A percentile compares a stretch with the other conserved stretches of the same genome.
Conservation (phyloP, 2,113 vertebrate species). For the Gymnobelideus leadbeateri region DNA sequence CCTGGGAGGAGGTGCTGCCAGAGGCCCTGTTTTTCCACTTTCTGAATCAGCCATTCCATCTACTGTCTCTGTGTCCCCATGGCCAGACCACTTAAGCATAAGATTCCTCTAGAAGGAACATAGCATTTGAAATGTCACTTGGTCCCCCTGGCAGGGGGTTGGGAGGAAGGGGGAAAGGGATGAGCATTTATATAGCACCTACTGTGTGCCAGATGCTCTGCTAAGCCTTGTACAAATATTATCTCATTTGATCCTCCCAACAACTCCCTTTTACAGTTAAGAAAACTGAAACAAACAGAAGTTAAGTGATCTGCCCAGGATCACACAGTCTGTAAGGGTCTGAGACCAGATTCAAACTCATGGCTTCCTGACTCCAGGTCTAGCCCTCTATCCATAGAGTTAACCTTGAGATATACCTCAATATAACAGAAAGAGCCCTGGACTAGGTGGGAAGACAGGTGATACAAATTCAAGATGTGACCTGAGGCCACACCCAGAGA, state of each 20-base stretch:
- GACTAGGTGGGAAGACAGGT: background rate
- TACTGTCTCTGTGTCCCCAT: background rate
- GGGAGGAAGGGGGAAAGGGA: background rate
- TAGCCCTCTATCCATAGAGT: background rate
- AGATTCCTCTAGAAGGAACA: background rate
- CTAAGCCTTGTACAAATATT: background rate
- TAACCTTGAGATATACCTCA: background rate
- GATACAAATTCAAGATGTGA: background rate
- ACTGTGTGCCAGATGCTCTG: background rate
- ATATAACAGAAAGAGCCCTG: background rate
- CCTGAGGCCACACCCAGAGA: background rate
- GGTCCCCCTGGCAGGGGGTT: background rate
- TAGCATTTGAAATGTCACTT: background rate
- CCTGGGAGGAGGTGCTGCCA: background rate
- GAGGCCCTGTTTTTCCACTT: background rate
- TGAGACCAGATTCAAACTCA: background rate
- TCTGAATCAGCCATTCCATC: background rate
- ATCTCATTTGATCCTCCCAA: background rate
- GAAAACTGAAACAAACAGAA: background rate
- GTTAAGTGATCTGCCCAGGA: background rate
- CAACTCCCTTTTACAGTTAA: background rate
- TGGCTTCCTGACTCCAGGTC: background rate
- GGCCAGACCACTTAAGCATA: background rate
- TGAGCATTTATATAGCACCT: background rate
- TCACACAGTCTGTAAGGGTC: background rate